Conservation (phyloP, 2,888 invertebrate species). For the Lepidocyrtinus sp. region DNA sequence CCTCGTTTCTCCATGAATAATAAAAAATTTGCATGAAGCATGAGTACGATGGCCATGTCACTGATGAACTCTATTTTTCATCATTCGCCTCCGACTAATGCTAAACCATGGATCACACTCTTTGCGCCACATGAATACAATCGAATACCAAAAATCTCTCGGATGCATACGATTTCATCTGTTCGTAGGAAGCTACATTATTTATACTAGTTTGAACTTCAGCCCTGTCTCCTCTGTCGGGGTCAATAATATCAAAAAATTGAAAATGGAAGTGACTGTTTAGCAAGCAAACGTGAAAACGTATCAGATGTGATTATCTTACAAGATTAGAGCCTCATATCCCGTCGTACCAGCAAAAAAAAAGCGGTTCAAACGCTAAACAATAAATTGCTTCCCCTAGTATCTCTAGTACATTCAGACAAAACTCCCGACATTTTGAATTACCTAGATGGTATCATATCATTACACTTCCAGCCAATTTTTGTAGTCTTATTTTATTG, state of each 20-base stretch:
- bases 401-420: background rate
- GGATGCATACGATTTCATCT: background rate
- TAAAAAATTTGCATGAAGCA: background rate
- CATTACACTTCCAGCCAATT: background rate
- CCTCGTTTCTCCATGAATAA: background rate
- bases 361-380: background rate
- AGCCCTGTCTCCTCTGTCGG: background rate
- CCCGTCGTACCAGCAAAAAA: background rate
- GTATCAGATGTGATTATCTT: conserved; percentile 23
- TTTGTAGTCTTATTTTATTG: background rate
- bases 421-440: background rate
- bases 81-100: background rate
- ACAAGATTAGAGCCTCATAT: conserved; percentile 21
- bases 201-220: background rate
- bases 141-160: background rate
- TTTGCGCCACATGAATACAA: background rate
- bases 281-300: background rate
- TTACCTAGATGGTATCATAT: background rate
- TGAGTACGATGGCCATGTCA: background rate
- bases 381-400: background rate
- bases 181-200: background rate
- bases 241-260: conserved; percentile 4
- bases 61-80: background rate
- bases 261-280: background rate
- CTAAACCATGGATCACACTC: background rate